Base-by-base conservation (phyloP, 23 tunicate genomes). In the Phallusia fumigata region DNA sequence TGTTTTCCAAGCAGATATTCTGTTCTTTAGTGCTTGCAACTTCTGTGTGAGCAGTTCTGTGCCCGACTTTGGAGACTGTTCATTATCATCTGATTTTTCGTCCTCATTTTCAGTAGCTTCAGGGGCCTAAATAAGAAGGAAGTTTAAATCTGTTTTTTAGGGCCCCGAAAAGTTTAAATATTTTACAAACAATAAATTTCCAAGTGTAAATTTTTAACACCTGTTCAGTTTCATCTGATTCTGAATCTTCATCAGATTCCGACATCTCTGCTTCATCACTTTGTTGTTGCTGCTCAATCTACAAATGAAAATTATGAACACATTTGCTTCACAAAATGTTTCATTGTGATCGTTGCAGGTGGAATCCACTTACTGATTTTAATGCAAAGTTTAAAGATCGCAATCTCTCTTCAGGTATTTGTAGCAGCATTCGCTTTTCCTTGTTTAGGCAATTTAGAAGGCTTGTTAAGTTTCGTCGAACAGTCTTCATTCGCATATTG, bases 401-500 rank as follows among this genome's bases (percentile, higher is more conserved):
- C n/a, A 94, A 76, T 52, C 84, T 82, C 65, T 89, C 91, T 82
- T 86, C 90, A 52, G 98, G 98, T 11, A 89, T 49, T 80, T 94
- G 94, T 21, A 94, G 73, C 49, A 94, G 73, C 52, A 83, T 22
- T 86, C 80, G 79, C 53, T 87, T 86, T 50, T 94, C 98, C 65
- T 89, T 89, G 73, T 76, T 79, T 18, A 94, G 78, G 32, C 94
- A 74, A 75, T 94, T 94, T 30, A 75, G 30, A 26, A 94, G 33
- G 45, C 84, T 82, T 19, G 90, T 89, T 36, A 94, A 79, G 78
- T 94, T 94, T 40, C 98, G 34, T 31, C 80, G 85, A 49, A 85
- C 87, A 35, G 90, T 89, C 83, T 94, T 94, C 35, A 89, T 87
- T 28, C 98, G 47, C 98, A 94, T 94, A 53, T 94, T 85, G 83